phyloP scores from a whole-genome alignment of 2,888 invertebrate genomes.

The Odontocerum albicorne region DNA sequence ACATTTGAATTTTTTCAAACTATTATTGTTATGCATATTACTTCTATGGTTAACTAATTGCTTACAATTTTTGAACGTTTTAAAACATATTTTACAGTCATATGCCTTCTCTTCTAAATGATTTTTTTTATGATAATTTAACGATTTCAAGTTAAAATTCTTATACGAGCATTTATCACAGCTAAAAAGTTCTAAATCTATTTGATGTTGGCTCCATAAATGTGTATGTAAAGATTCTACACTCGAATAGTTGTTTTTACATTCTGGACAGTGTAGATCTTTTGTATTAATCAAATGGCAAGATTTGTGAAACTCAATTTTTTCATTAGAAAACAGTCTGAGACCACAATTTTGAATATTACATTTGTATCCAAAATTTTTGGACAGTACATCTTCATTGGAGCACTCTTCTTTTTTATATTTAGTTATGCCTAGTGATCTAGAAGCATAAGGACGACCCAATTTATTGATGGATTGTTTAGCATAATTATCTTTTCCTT shows the following conservation, averaged over 20 bases:
- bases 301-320: slow-evolving; percentile 64
- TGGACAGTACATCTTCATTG: slow-evolving; percentile 3
- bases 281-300: slow-evolving; percentile 57
- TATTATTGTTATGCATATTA: slow-evolving; percentile 60
- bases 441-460: slow-evolving; percentile 9
- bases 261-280: slow-evolving; percentile 65
- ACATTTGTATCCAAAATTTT: slow-evolving; percentile 48
- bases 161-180: slow-evolving; percentile 77
- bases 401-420: slow-evolving; percentile 3
- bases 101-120: slow-evolving; percentile 67
- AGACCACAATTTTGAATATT: slow-evolving; percentile 58
- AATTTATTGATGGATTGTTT: neutral
- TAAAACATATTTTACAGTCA: slow-evolving; percentile 66
- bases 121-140: slow-evolving; percentile 75
- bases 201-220: slow-evolving; percentile 74
- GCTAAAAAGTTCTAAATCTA: slow-evolving; percentile 78
- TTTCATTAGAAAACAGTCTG: slow-evolving; percentile 58
- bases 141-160: slow-evolving; percentile 67
- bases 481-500: no score
- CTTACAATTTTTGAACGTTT: slow-evolving; percentile 77
- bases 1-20: slow-evolving; percentile 48
- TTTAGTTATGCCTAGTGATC: slow-evolving; percentile 14
- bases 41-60: slow-evolving; percentile 78
- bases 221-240: slow-evolving; percentile 77
- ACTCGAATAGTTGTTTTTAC: slow-evolving; percentile 55